phyloP scores from a whole-genome alignment of 2,888 invertebrate genomes.

The Agonopterix alstromeriana region DNA sequence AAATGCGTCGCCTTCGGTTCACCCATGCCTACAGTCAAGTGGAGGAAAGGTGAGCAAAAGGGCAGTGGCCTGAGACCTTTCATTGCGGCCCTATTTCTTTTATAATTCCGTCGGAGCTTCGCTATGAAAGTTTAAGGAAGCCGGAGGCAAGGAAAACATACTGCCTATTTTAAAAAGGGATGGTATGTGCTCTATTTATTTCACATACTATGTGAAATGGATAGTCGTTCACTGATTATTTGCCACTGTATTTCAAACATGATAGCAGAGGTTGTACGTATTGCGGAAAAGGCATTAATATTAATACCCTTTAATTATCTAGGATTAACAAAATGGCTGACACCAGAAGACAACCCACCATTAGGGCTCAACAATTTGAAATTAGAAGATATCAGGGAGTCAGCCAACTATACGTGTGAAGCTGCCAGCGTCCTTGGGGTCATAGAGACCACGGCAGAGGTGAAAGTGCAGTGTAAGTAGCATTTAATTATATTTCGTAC shows the following conservation, averaged over 20 bases:
- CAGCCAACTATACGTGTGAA: slow-evolving; percentile 97
- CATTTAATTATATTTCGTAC: too few relatives aligned
- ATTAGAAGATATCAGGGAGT: slow-evolving; percentile 91
- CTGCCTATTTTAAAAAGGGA: too few relatives aligned
- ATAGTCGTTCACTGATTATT: too few relatives aligned
- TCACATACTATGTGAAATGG: too few relatives aligned
- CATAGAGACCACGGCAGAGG: slow-evolving; percentile 90
- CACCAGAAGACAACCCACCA: slow-evolving; percentile 91
- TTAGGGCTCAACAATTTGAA: slow-evolving; percentile 91
- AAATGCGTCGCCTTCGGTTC: slow-evolving; percentile 98
- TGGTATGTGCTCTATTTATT: too few relatives aligned
- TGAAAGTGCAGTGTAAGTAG: slow-evolving; percentile 95
- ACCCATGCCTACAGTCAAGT: slow-evolving; percentile 98
- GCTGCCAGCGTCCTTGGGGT: slow-evolving; percentile 96
- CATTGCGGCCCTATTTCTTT: too few relatives aligned
- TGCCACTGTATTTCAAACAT: too few relatives aligned
- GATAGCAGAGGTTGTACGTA: too few relatives aligned
- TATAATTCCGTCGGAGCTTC: too few relatives aligned
- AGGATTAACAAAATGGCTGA: slow-evolving; percentile 87
- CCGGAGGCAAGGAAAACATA: too few relatives aligned
- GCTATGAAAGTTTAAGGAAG: too few relatives aligned
- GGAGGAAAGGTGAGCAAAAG: slow-evolving; percentile 82
- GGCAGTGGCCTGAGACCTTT: neutral
- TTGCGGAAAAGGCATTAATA: too few relatives aligned
- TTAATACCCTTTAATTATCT: neutral